Conservation (phyloP, 2,797 vertebrate genomes). For the Helarctos malayanus region DNA sequence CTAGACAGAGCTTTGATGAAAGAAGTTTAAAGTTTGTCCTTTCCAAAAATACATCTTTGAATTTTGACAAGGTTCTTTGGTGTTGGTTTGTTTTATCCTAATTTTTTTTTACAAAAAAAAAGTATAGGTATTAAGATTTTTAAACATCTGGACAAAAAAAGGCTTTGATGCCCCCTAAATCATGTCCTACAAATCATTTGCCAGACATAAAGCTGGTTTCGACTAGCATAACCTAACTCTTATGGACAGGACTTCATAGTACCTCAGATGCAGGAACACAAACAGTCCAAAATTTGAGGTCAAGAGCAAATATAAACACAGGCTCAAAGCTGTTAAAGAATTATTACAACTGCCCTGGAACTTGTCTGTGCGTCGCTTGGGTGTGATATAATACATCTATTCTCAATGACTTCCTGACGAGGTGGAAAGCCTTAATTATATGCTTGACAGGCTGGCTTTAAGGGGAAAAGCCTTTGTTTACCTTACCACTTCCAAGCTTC, state of each 20-base stretch:
- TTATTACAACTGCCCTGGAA: slow-evolving; percentile 44
- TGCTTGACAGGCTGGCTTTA: slow-evolving; percentile 71
- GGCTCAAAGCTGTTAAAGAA: background rate
- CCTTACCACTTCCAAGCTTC: slow-evolving; percentile 73
- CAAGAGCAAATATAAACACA: background rate
- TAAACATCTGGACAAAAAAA: background rate
- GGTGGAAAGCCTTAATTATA: slow-evolving; percentile 80
- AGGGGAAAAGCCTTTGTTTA: slow-evolving; percentile 77
- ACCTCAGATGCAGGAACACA: background rate
- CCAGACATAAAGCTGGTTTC: background rate
- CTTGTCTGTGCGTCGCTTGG: slow-evolving; percentile 29
- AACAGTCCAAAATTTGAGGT: background rate
- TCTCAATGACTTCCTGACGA: slow-evolving; percentile 56
- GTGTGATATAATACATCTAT: slow-evolving; percentile 66
- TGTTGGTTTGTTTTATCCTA: background rate
- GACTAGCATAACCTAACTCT: background rate
- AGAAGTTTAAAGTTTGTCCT: slow-evolving; percentile 1
- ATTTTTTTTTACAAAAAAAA: slow-evolving; percentile 1
- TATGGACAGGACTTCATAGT: background rate
- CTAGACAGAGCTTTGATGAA: background rate
- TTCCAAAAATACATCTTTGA: slow-evolving; percentile 6
- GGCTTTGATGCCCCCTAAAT: background rate
- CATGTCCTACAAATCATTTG: background rate
- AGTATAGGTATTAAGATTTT: background rate
- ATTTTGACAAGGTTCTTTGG: background rate